A percentile compares a stretch with the other conserved stretches of the same genome.
Evolutionary conservation across 2,113 vertebrate genomes (phyloP).

Genomic region (Merops nubicus): DNA sequence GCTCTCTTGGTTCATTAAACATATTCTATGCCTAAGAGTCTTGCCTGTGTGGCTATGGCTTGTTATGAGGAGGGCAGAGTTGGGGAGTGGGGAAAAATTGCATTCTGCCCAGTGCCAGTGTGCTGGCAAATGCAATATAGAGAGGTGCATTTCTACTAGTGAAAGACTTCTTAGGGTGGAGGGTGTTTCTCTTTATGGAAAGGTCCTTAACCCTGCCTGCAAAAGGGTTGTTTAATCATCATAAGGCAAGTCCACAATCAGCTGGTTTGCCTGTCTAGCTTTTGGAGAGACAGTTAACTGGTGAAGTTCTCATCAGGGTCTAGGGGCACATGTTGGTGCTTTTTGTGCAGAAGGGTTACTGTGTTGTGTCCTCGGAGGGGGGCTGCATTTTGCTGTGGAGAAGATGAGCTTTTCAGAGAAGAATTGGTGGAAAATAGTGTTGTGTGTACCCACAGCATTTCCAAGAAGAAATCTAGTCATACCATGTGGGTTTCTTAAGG

Average conservation of each 20-base stretch:
- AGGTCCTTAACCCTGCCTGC: not conserved
- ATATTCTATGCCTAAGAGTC: not conserved
- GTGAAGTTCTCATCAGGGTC: not conserved
- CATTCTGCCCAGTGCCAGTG: not conserved
- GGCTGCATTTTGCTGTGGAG: not conserved
- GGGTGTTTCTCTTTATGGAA: not conserved
- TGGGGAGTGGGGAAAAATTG: not conserved
- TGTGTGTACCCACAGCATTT: too few relatives aligned
- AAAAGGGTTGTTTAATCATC: not conserved
- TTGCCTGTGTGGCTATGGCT: not conserved
- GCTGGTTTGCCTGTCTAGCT: not conserved
- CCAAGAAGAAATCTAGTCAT: not conserved
- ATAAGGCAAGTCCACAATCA: not conserved
- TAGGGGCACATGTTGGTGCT: not conserved
- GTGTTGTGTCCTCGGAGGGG: not conserved
- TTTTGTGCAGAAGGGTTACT: not conserved
- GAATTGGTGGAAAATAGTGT: not conserved
- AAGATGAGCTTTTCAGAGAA: not conserved
- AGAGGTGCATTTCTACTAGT: not conserved
- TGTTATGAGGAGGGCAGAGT: not conserved
- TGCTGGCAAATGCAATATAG: not conserved
- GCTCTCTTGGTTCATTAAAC: not conserved
- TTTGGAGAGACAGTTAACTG: not conserved
- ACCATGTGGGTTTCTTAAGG: not conserved
- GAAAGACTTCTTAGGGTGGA: not conserved